Evolutionary conservation across 2,113 vertebrate species (phyloP).

Genomic region (Myodes glareolus): DNA sequence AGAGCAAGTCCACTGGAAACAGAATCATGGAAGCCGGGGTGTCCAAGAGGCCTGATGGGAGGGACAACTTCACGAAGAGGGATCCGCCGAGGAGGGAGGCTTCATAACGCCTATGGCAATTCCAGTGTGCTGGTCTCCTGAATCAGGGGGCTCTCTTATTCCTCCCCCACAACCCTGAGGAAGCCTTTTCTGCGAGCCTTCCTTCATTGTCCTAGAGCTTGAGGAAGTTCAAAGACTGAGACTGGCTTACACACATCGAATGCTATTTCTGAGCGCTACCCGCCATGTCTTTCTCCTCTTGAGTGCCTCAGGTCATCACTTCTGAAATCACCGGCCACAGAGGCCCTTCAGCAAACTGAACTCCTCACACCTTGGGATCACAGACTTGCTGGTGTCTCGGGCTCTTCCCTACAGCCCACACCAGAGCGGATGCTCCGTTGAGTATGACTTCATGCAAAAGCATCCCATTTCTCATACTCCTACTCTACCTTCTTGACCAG

Average conservation of each 20-base stretch:
- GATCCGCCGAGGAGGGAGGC: neutral
- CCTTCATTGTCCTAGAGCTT: neutral
- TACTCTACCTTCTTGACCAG: conserved; percentile 12
- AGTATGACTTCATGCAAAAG: neutral
- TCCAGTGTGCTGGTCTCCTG: no score
- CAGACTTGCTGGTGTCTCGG: neutral
- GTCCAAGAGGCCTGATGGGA: neutral
- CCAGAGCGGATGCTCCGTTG: neutral
- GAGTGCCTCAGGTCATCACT: neutral
- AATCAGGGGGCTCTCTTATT: neutral
- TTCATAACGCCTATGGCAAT: no score
- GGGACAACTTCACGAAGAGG: neutral
- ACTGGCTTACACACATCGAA: neutral
- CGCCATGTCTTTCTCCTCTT: neutral
- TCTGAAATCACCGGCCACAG: neutral
- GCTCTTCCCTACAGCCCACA: no score
- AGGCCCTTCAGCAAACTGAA: neutral
- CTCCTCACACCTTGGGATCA: neutral
- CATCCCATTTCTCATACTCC: neutral
- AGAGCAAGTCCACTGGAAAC: neutral
- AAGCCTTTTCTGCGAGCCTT: neutral
- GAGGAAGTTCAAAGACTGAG: neutral
- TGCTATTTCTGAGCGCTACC: neutral
- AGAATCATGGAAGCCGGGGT: neutral
- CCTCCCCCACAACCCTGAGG: neutral